These are phyloP conservation scores for Scomber colias DNA, from an alignment of 2,113 vertebrate genomes.

Conservation along the genomic window DNA sequence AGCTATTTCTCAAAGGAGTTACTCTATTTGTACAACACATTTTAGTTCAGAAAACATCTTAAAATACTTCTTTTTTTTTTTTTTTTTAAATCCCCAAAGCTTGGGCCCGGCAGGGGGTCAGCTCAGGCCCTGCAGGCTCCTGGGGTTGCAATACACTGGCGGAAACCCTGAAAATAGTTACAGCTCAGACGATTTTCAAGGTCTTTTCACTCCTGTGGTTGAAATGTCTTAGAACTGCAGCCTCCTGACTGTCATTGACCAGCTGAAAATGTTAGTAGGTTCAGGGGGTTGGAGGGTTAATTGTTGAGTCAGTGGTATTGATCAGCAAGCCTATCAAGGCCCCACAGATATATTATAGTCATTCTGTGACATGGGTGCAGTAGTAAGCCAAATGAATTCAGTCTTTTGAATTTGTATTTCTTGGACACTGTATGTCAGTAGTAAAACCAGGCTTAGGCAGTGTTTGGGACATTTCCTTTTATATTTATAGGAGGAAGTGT, in stretches of 20 bases:
- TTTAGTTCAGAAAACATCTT: too few relatives aligned
- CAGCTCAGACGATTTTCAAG: background rate
- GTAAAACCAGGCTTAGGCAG: background rate
- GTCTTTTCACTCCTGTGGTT: background rate
- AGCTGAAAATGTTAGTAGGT: background rate
- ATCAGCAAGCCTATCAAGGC: background rate
- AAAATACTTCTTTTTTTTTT: too few relatives aligned
- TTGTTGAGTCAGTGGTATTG: constrained; percentile 10
- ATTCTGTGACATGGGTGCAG: background rate
- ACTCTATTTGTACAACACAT: too few relatives aligned
- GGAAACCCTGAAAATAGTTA: too few relatives aligned
- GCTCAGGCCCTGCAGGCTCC: too few relatives aligned
- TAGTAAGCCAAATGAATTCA: background rate
- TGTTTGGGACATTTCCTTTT: too few relatives aligned
- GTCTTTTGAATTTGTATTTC: background rate
- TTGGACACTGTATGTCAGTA: background rate
- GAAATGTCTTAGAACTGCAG: background rate
- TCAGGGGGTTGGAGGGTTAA: background rate
- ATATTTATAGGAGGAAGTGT: too few relatives aligned
- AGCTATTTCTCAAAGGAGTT: too few relatives aligned
- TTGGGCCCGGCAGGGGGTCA: too few relatives aligned
- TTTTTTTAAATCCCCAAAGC: too few relatives aligned
- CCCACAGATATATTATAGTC: constrained; percentile 8
- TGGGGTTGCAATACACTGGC: too few relatives aligned
- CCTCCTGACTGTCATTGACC: background rate